Evolutionary conservation across 2,888 invertebrate genomes (phyloP).

Genomic region (Poecilobothrus nobilitatus): DNA sequence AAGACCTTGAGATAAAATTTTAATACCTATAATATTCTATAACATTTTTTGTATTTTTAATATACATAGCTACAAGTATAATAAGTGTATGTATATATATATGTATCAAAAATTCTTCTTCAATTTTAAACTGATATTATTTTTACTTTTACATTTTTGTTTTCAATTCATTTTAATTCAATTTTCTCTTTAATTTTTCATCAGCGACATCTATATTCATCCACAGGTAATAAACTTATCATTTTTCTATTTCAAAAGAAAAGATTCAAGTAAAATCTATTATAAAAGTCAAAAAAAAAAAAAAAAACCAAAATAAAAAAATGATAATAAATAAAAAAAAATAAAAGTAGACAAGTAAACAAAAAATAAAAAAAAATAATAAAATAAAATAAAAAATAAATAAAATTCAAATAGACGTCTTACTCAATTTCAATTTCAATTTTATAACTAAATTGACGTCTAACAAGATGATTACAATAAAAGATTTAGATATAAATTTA

Average conservation of each 20-base stretch:
- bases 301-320: neutral
- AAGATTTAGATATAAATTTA: neutral
- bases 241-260: neutral
- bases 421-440: neutral
- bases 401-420: neutral
- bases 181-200: neutral
- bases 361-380: neutral
- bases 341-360: no score
- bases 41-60: no score
- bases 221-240: neutral
- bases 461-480: conserved; percentile 6
- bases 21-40: no score
- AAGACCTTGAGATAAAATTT: no score
- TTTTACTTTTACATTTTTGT: no score
- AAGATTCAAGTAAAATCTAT: neutral
- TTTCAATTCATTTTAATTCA: no score
- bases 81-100: no score
- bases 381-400: neutral
- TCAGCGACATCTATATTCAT: neutral
- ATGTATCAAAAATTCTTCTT: no score
- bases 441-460: neutral
- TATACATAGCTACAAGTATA: no score
- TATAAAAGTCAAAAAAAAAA: neutral
- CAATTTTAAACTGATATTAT: no score
- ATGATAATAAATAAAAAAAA: neutral